Base-by-base conservation (phyloP, 2,797 vertebrate species). In the Botia almorhae region DNA sequence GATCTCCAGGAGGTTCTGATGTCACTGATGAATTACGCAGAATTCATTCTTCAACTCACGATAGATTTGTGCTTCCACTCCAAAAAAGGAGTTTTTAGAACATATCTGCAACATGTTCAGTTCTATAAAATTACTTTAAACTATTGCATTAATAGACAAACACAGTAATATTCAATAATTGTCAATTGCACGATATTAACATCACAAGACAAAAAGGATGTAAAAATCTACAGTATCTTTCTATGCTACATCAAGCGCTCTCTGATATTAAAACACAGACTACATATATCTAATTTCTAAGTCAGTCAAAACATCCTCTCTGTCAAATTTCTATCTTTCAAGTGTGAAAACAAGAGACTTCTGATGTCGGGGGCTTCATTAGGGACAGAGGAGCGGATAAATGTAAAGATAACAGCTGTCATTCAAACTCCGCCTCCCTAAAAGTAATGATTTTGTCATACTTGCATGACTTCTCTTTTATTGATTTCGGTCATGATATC, bases 401-500 rank as follows among this genome's bases (percentile, higher is more conserved):
- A 79, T 58, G 29, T 76, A 81, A 63, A 81, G 71, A 79, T 48
- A 80, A 76, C 65, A 63, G 74, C 39, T 70, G 73, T 51, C 70
- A 51, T 69, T 78, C 76, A 82, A 84, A 78, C 84, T 81, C 88
- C 88, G 87, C 84, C 87, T 82, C 87, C 80, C 82, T 80, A 78
- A 89, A 88, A 92, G 89, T 90, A 91, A 92, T 90, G 89, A 92
- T 93, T 91, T 85, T 91, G 89, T 93, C 93, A 90, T 90, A 92
- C 89, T 92, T 91, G 90, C 92, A 91, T 93, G 90, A 89, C 90
- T 93, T 92, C 89, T 91, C 89, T 89, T 93, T 89, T 92, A 93
- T 94, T 92, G 93, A 94, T 93, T 91, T 86, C 82, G 78, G 89
- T 84, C 89, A 88, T 89, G 87, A 90, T 88, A 85, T 82, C 81